phyloP scores from a whole-genome alignment of 23 tunicate genomes.

The Ascidia mentula region DNA sequence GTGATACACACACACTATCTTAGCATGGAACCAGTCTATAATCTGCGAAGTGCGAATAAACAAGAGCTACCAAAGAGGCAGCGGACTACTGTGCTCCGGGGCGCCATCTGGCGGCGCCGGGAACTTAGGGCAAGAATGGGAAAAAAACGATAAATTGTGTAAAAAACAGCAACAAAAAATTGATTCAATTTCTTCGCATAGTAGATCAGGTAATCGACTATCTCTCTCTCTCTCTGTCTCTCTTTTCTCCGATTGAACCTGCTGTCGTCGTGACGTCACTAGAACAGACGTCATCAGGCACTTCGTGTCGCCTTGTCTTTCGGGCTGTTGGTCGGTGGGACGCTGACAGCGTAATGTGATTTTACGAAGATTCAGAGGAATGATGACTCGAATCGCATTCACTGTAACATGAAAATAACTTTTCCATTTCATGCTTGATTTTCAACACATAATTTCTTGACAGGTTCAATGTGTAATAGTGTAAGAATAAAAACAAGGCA shows the following conservation, averaged over 20 bases:
- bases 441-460: background rate
- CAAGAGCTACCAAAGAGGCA: background rate
- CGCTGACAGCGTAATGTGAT: background rate
- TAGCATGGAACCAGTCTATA: background rate
- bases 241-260: background rate
- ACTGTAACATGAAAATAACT: background rate
- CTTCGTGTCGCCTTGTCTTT: background rate
- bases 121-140: background rate
- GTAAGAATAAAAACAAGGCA: too few relatives aligned
- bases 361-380: background rate
- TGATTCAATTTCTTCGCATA: background rate
- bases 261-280: constrained; percentile 8
- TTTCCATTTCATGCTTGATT: background rate
- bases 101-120: too few relatives aligned
- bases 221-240: background rate
- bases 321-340: background rate
- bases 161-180: background rate
- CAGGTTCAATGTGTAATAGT: background rate
- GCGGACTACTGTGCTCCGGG: background rate
- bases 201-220: background rate
- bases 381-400: background rate
- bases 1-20: constrained; percentile 7
- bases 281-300: background rate
- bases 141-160: background rate
- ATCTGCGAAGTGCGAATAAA: background rate